A percentile compares a stretch with the other conserved stretches of the same genome.
Evolutionary conservation across 2,888 invertebrate genomes (phyloP).

Genomic region (Reticulitermes lucifugus): DNA sequence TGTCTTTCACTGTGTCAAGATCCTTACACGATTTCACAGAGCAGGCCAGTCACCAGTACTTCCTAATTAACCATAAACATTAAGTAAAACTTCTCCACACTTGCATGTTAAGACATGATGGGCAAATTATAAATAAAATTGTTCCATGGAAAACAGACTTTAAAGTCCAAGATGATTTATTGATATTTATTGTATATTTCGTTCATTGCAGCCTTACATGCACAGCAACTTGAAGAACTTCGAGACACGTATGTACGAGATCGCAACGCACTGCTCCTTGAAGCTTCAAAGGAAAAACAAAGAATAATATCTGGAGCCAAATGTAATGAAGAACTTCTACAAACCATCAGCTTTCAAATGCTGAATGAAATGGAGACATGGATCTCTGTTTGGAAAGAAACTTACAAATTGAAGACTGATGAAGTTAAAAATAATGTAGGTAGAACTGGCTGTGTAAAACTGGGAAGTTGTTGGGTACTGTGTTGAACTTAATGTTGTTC

Average conservation of each 20-base stretch:
- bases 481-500: too few relatives aligned
- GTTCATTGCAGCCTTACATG: conserved; percentile 6
- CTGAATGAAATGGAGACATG: background rate
- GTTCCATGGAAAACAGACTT: too few relatives aligned
- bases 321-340: conserved; percentile 11
- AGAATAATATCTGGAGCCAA: background rate
- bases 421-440: conserved; percentile 24
- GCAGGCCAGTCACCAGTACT: too few relatives aligned
- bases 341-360: conserved; percentile 6
- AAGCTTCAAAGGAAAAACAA: background rate
- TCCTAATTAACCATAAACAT: too few relatives aligned
- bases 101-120: too few relatives aligned
- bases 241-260: background rate
- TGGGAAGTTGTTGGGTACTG: too few relatives aligned
- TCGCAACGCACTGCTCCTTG: background rate
- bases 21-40: too few relatives aligned
- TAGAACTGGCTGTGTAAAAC: background rate
- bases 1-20: too few relatives aligned
- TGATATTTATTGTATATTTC: background rate
- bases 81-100: too few relatives aligned
- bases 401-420: background rate
- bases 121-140: too few relatives aligned
- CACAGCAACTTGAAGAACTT: conserved; percentile 12
- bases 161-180: too few relatives aligned
- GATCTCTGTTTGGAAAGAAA: background rate